Evolutionary conservation across 2,797 vertebrate species (phyloP).

Genomic region (Rallus crepitans): DNA sequence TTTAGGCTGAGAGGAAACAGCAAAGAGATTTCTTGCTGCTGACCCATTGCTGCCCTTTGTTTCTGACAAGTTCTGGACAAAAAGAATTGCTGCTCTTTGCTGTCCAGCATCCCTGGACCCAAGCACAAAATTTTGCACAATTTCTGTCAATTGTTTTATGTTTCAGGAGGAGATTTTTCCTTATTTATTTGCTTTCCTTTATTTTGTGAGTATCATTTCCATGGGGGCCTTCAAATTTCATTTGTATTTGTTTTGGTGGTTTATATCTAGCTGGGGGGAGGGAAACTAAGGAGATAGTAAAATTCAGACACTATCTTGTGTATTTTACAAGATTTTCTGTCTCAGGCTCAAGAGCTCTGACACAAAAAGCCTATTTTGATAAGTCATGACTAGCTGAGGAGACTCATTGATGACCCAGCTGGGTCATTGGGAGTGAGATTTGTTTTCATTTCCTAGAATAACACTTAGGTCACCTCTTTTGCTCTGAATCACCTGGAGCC

Average conservation of each 20-base stretch:
- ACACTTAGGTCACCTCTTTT: neutral
- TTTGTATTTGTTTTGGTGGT: neutral
- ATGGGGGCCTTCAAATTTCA: rapidly evolving
- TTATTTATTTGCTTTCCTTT: neutral
- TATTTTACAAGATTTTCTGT: neutral
- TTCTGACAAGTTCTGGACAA: neutral
- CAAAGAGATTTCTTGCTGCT: neutral
- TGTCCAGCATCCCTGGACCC: neutral
- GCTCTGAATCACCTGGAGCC: neutral
- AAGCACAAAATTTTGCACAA: neutral
- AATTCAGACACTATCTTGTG: neutral
- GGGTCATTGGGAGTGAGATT: neutral
- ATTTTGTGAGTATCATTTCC: neutral
- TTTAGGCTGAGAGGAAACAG: neutral
- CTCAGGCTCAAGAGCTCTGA: neutral
- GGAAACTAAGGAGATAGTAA: neutral
- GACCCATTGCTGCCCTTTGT: neutral
- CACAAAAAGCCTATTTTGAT: neutral
- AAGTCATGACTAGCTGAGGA: neutral
- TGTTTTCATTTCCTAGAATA: slow-evolving; percentile 19
- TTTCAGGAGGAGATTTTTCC: neutral
- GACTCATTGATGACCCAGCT: neutral
- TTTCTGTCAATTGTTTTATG: neutral
- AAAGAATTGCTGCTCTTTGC: neutral
- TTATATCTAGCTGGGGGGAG: neutral